Evolutionary conservation across 2,797 vertebrate species (phyloP), one percentile per base, ranked within the genome.

Genomic region (Rhabdomys pumilio): DNA sequence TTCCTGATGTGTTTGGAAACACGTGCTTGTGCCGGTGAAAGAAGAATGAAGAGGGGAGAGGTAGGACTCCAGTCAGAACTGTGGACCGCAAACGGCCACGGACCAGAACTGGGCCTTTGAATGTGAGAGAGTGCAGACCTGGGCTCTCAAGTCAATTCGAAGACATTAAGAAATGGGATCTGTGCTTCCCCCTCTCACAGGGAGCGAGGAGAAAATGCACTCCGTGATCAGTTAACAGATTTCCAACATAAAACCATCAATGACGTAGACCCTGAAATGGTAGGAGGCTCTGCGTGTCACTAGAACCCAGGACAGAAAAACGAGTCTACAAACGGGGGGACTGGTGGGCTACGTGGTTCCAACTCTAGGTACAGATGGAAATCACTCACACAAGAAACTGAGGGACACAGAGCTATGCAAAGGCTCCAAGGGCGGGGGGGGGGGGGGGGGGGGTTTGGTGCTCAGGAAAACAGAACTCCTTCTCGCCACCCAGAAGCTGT

Each of bases 281-380:
- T 41, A 79, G 8, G 38, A 34, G 47, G n/a, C 41, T 75, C 38
- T 89, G 83, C 13, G 1, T 1, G 17, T 79, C 75, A 61, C 61
- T 8, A 0, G 29, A 65, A 53, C 67, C 15, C 34, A 61, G 38
- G 47, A 80, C 14, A 29, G 14, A 61, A 59, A 76, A 77, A 8
- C 2, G 7, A 26, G 29, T 24, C 44, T 20, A 63, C 19, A 80
- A 50, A 31, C 34, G 63, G 41, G 22, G 72, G 77, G 0, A 15
- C 2, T 6, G 55, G 44, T 14, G 53, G 83, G 34, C 24, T 61
- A 2, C 11, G 0, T 1, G 3, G 75, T 1, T 34, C 53, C 89
- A 29, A 31, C 6, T 4, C 24, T 17, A 11, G 55, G 1, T 3
- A n/a, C 3, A 55, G 0, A 0, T 79, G 11, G 19, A 29, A 73